Percentiles rank a stretch among this genome's conserved stretches.
phyloP scores from a whole-genome alignment of 2,888 invertebrate genomes.

The Mythimna albipuncta region DNA sequence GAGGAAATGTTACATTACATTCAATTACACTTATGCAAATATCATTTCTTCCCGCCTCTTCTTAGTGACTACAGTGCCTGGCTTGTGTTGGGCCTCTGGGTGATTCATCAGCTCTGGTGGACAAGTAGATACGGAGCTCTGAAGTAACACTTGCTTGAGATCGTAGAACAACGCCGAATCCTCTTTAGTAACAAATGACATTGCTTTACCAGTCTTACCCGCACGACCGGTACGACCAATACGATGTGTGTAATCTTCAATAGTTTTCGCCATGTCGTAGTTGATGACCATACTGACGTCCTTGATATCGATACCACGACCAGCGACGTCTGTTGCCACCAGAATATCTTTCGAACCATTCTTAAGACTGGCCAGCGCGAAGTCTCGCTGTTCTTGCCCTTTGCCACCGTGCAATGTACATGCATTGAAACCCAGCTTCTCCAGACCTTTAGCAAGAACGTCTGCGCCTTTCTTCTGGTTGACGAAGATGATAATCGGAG shows the following conservation, averaged over 20 bases:
- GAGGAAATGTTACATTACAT: constrained; percentile 46
- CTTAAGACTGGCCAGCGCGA: constrained; percentile 98
- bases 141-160: constrained; percentile 96
- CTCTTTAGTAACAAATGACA: constrained; percentile 99
- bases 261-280: constrained; percentile 99
- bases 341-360: constrained; percentile 99
- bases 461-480: constrained; percentile 99
- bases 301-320: constrained; percentile 99
- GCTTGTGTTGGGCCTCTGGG: constrained; percentile 99
- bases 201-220: constrained; percentile 98
- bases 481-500: constrained; percentile 99
- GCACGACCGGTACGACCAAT: constrained; percentile 99
- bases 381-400: constrained; percentile 99
- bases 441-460: constrained; percentile 98
- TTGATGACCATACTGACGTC: constrained; percentile 99
- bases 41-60: constrained; percentile 98
- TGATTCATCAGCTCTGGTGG: constrained; percentile 99
- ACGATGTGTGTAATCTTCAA: constrained; percentile 99
- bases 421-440: constrained; percentile 99
- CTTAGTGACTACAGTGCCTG: constrained; percentile 98
- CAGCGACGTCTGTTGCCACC: constrained; percentile 99
- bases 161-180: constrained; percentile 99
- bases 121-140: constrained; percentile 98
- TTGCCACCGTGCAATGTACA: constrained; percentile 99
- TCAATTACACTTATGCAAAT: constrained; percentile 93